Evolutionary conservation across 2,888 invertebrate genomes (phyloP).

Genomic region (Agonopterix alstromeriana): DNA sequence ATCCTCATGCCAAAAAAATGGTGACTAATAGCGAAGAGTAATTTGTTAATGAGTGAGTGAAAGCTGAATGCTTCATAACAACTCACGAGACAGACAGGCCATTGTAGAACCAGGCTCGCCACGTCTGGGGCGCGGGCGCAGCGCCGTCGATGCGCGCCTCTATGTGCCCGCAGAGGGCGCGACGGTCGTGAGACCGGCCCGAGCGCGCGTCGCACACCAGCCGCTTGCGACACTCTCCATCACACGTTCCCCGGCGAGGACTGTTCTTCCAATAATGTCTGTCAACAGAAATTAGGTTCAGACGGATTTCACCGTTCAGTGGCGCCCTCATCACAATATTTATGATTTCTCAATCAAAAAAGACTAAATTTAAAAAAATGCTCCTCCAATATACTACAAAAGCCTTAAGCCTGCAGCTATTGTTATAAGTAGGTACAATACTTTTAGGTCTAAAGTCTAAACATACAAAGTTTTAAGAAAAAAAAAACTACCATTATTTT

Average conservation of each 20-base stretch:
- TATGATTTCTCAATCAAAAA: too few relatives aligned
- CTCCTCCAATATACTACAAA: too few relatives aligned
- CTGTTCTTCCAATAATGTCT: constrained; percentile 95
- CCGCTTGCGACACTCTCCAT: constrained; percentile 90
- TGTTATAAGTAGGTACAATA: too few relatives aligned
- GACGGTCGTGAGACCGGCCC: constrained; percentile 91
- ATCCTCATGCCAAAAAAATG: too few relatives aligned
- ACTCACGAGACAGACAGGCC: constrained; percentile 92
- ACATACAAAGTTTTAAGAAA: too few relatives aligned
- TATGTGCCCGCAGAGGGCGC: constrained; percentile 87
- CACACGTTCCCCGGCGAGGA: constrained; percentile 87
- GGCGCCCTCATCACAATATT: too few relatives aligned
- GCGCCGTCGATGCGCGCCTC: constrained; percentile 90
- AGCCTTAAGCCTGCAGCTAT: too few relatives aligned
- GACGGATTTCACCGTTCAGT: too few relatives aligned
- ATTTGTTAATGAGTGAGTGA: background rate
- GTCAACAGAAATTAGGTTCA: constrained; percentile 11
- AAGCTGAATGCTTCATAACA: background rate
- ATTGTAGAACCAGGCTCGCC: constrained; percentile 93
- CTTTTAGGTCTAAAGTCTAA: too few relatives aligned
- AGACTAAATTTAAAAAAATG: too few relatives aligned
- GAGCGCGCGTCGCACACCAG: constrained; percentile 91
- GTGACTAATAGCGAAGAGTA: background rate
- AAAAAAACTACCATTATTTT: too few relatives aligned
- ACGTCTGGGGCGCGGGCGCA: constrained; percentile 80